These are phyloP conservation scores for Hypocryptadius cinnamomeus DNA, from an alignment of 2,113 vertebrate genomes.

Conservation along the genomic window DNA sequence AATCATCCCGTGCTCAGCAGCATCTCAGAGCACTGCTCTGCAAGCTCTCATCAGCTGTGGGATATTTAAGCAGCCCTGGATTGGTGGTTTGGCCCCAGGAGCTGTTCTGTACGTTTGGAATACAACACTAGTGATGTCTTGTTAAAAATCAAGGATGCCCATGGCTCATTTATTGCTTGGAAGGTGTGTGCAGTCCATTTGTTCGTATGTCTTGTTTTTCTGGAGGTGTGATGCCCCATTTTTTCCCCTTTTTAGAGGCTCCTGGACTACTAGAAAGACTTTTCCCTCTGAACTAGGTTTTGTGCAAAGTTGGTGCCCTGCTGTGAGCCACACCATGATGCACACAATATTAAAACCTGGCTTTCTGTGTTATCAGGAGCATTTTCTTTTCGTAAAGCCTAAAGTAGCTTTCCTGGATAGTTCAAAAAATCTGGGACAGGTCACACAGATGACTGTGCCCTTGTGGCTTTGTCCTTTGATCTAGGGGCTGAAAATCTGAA, in stretches of 20 bases:
- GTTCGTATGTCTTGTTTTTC: neutral
- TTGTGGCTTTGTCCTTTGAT: neutral
- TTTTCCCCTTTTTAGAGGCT: neutral
- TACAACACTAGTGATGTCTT: neutral
- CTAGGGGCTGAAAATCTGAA: neutral
- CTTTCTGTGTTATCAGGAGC: neutral
- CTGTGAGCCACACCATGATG: neutral
- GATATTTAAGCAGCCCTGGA: neutral
- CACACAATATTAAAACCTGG: neutral
- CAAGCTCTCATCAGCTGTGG: neutral
- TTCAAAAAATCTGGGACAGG: slow-evolving; percentile 1
- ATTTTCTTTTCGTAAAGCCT: neutral
- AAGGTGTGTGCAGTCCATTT: neutral
- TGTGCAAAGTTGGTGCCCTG: neutral
- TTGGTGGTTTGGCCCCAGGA: neutral
- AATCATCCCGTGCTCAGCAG: neutral
- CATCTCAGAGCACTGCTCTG: neutral
- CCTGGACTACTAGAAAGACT: neutral
- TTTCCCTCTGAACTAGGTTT: neutral
- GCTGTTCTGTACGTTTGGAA: neutral
- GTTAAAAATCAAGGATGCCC: neutral
- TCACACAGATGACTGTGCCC: neutral
- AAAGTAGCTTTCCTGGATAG: neutral
- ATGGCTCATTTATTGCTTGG: neutral
- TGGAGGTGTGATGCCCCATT: neutral